A percentile compares a stretch with the other conserved stretches of the same genome.
Evolutionary conservation across 2,113 vertebrate species (phyloP).

Genomic region (Heterocephalus glaber): DNA sequence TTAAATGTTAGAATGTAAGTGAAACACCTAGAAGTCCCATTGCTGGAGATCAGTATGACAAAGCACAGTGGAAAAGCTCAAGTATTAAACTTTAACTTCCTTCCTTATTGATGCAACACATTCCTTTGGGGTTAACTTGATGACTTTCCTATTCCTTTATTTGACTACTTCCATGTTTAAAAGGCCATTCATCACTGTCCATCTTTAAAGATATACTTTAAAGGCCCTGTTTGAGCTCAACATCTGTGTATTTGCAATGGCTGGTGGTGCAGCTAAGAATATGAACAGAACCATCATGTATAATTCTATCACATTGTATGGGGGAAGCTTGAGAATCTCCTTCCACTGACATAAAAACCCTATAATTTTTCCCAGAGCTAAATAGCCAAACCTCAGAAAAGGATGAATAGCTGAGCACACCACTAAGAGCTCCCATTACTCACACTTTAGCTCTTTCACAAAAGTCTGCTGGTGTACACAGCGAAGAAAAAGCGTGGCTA

Average conservation of each 20-base stretch:
- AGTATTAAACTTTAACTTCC: not conserved
- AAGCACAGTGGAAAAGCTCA: too few relatives aligned
- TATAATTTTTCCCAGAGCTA: slow-evolving; percentile 58
- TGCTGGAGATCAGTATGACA: not conserved
- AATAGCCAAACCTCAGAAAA: not conserved
- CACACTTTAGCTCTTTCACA: not conserved
- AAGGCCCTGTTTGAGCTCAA: not conserved
- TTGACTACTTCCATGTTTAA: not conserved
- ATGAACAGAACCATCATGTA: not conserved
- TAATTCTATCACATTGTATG: not conserved
- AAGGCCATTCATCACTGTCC: not conserved
- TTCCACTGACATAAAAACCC: slow-evolving; percentile 45
- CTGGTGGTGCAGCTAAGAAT: not conserved
- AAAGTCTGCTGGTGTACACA: not conserved
- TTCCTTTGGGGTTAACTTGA: not conserved
- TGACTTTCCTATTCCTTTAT: not conserved
- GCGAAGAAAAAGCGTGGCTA: not conserved
- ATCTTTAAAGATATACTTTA: not conserved
- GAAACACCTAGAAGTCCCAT: not conserved
- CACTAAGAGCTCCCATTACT: not conserved
- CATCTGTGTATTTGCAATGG: not conserved
- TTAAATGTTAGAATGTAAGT: not conserved
- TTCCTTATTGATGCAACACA: not conserved
- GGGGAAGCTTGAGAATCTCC: slow-evolving; percentile 20
- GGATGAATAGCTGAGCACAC: not conserved